phyloP scores from a whole-genome alignment of 2,888 invertebrate genomes.

The Glaucopsyche alexis region DNA sequence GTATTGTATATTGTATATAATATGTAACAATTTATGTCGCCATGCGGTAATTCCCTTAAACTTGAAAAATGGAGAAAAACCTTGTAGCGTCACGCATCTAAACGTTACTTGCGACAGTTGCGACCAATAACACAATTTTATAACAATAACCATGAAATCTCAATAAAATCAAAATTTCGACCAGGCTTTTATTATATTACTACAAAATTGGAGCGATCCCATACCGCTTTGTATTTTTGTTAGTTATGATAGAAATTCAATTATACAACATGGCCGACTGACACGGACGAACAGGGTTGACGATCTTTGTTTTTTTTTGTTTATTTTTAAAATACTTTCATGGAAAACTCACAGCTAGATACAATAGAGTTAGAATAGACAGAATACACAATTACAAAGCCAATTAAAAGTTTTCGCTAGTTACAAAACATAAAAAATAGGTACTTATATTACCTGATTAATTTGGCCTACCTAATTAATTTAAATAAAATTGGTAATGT shows the following conservation, averaged over 20 bases:
- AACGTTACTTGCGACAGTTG: neutral
- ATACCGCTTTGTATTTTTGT: neutral
- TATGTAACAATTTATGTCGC: too few relatives aligned
- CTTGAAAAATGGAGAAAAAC: neutral
- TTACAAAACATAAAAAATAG: neutral
- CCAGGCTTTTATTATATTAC: neutral
- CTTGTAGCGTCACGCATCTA: neutral
- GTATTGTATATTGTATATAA: too few relatives aligned
- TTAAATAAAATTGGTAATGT: too few relatives aligned
- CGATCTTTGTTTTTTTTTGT: too few relatives aligned
- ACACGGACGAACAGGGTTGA: neutral
- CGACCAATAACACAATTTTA: neutral
- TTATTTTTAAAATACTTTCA: too few relatives aligned
- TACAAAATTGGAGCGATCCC: neutral
- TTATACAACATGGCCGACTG: conserved; percentile 1
- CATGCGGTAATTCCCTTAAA: too few relatives aligned
- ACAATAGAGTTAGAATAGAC: too few relatives aligned
- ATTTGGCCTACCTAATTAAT: too few relatives aligned
- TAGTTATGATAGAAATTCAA: conserved; percentile 20
- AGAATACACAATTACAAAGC: too few relatives aligned
- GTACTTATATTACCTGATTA: too few relatives aligned
- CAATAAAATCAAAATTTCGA: neutral
- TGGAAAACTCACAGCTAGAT: too few relatives aligned
- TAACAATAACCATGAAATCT: neutral
- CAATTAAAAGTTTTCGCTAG: too few relatives aligned